Base-by-base conservation (phyloP, 2,113 vertebrate genomes). In the Oreotrochilus melanogaster region DNA sequence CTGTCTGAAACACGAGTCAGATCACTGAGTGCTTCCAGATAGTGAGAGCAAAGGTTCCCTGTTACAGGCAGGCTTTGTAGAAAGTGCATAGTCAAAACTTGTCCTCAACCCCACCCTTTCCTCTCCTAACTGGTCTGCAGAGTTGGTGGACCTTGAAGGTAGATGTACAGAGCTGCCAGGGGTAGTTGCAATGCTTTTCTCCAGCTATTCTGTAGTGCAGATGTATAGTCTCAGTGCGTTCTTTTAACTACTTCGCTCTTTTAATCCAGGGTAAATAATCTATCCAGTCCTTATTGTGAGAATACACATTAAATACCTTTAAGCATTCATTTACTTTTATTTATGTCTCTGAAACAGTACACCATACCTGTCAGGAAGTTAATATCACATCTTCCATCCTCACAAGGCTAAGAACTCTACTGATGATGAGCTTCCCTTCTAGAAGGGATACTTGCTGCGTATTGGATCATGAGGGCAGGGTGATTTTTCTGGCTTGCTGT, bases 331-430 rank as follows among this genome's bases (percentile, higher is more conserved):
- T 93, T 83, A 79, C 48, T 53, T 54, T 65, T 78, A 82, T 45
- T 89, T 78, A 78, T 22, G 19, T 72, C 53, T 91, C 69, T 92
- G 65, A 94, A 96, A 89, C 79, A 92, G 51, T 73, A 92, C 92
- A 58, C 67, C 15, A 6, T 80, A 37, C 42, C 14, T 82, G 35
- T 86, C 51, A 83, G 57, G 78, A 80, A 80, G n/a, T 84, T 91
- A 78, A 30, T 95, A 47, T 18, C 23, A 12, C 43, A 39, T 64
- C 9, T 94, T 93, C 80, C 82, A 14, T 83, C 37, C 51, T 88
- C 72, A 91, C 65, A 81, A 79, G 78, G 54, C 1, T 42, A 65
- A 90, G 61, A 80, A 64, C n/a, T 66, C 31, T 42, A 24, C 54
- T 0, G 1, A 19, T 74, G 69, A 28, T 88, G 62, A 64, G 53